phyloP scores from a whole-genome alignment of 2,113 vertebrate species.

The Ptyas mucosa region DNA sequence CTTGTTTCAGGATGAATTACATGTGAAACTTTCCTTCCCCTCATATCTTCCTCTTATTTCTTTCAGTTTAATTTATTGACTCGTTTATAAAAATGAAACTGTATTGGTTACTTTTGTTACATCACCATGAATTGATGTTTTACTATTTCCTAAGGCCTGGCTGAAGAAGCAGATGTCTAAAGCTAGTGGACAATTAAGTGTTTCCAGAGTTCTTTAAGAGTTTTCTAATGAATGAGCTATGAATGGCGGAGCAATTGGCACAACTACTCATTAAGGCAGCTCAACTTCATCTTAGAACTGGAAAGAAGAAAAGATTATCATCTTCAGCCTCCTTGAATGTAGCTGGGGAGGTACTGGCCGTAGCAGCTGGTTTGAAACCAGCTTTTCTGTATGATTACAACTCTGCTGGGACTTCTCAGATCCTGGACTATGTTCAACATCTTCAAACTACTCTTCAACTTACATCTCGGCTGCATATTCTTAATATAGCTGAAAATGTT shows the following conservation, averaged over 20 bases:
- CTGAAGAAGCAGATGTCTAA: not conserved
- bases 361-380: conserved; percentile 82
- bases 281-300: conserved; percentile 64
- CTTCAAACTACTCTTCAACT: conserved; percentile 69
- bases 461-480: conserved; percentile 63
- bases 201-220: not conserved
- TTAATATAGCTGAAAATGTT: conserved; percentile 68
- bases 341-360: conserved; percentile 77
- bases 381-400: conserved; percentile 81
- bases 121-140: conserved; percentile 1
- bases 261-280: conserved; percentile 73
- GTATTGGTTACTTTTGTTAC: not conserved
- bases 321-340: conserved; percentile 70
- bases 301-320: conserved; percentile 62
- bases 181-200: not conserved
- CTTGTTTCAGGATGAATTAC: not conserved
- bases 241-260: conserved; percentile 41
- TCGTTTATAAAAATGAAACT: not conserved
- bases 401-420: conserved; percentile 61
- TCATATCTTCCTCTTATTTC: not conserved
- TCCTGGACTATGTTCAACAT: conserved; percentile 73
- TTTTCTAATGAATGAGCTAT: not conserved
- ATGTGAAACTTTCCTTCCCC: not conserved
- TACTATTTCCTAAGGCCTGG: conserved; percentile 20
- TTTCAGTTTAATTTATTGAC: not conserved